Base-by-base conservation (phyloP, 1,140 invertebrate species). In the Drosophila sucinea region DNA sequence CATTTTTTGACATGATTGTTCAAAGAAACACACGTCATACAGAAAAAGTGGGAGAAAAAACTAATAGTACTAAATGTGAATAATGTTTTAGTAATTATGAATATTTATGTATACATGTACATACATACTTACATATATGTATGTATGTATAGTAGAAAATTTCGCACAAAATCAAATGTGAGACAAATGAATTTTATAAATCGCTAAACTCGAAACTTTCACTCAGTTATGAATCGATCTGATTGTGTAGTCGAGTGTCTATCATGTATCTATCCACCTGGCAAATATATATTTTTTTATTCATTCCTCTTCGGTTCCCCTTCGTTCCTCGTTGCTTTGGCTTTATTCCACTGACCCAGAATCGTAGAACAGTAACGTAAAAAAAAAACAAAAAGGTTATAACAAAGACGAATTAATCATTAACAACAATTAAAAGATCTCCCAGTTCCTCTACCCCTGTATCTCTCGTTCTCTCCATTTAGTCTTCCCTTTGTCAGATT, bases 271-370 rank as follows among this genome's bases (percentile, higher is more conserved):
- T n/a, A 47, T 25, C 23, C 25, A 11, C 8, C 25, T 27, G 23
- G 23, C 44, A 51, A 51, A 51, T 6, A 27, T 60, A 38, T 25
- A 35, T 17, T 35, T 23, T 17, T 41, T 64, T 0, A 10, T 38
- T 38, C 10, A 4, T 67, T 68, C 47, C 6, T 27, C 27, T 35
- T 17, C n/a, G 4, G 60, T 68, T 8, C 17, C 1, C 25, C 7
- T 30, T 35, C 11, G 29, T 38, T 44, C 61, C 54, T 40, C 38
- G 32, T 60, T 61, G 7, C 41, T 44, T 10, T 7, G 44, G 60
- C n/a, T 69, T 63, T 51, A 76, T 76, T 75, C 73, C 60, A 76
- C 65, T 76, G 73, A 76, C 73, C 73, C 60, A 76, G 73, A 76
- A 76, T 76, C 63, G 47, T 61, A 40, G 33, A 38, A 60, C 55